Base-by-base conservation (phyloP, 2,113 vertebrate species). In the Craseonycteris thonglongyai region DNA sequence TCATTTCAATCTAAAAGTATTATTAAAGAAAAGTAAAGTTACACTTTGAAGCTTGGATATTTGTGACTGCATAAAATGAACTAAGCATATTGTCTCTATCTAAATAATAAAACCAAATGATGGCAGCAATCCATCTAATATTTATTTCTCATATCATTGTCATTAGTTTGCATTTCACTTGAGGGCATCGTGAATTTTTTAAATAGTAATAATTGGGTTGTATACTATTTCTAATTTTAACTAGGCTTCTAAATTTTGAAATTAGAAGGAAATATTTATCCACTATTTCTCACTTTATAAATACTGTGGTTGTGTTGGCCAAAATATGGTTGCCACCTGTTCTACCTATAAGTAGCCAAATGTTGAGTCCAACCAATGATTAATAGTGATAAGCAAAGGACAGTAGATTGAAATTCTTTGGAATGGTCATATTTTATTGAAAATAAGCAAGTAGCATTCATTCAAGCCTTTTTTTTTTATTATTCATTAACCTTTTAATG, bases 91-190 rank as follows among this genome's bases (percentile, higher is more conserved):
- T 56, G 42, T 91, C 97, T 97, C 86, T 91, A 96, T 96, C 95
- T 97, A 96, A 97, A 98, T 98, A 98, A 95, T 97, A 96, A 97
- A 96, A 95, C 38, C 80, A 95, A 96, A 96, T 95, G 72, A 94
- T 97, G 96, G 96, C 97, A 97, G 45, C 58, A 96, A 72, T 97
- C 97, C 95, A 98, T 95, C 93, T 90, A 79, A 92, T 92, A 92
- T 96, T 96, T 97, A 90, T 95, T 97, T 96, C 86, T 95, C 95
- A 45, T 90, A 76, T 94, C 63, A 83, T 96, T 22, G 93, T 94
- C 78, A 68, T 93, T 97, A 90, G 97, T 97, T 97, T 96, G 69
- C 89, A 94, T 97, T 87, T 96, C 97, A 95, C 68, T 96, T 97
- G 97, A 87, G 93, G 92, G 59, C 89, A 92, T 96, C 76, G 83